Conservation (phyloP, 2,113 vertebrate species). For the Tachycineta bicolor region DNA sequence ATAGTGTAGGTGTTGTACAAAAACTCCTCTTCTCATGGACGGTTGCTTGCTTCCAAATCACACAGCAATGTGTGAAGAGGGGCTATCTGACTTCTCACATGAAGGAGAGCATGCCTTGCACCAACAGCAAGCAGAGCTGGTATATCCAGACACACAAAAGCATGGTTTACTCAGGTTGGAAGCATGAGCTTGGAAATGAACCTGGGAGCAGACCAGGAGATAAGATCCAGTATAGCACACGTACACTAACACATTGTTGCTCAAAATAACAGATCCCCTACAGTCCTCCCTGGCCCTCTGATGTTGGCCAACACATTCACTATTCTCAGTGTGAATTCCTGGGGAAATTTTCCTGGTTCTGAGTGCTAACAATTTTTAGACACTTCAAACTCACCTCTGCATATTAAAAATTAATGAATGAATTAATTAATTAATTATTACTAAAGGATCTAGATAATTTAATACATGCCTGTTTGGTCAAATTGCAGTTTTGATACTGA, state of each 20-base stretch:
- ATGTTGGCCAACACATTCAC: background rate
- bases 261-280: background rate
- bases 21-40: background rate
- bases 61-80: background rate
- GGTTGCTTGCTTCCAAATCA: background rate
- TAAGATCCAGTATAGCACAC: background rate
- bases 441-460: background rate
- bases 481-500: background rate
- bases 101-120: background rate
- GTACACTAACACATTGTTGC: background rate
- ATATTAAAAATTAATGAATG: background rate
- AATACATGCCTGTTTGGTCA: background rate
- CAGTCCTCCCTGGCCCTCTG: background rate
- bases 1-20: background rate
- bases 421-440: background rate
- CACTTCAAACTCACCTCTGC: background rate
- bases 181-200: background rate
- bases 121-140: background rate
- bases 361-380: background rate
- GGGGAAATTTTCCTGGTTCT: background rate
- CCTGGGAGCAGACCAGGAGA: constrained; percentile 12
- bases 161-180: background rate
- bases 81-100: background rate
- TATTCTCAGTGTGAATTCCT: background rate
- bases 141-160: background rate